Base-by-base conservation (phyloP, 2,797 vertebrate species). In the Silurus aristotelis region DNA sequence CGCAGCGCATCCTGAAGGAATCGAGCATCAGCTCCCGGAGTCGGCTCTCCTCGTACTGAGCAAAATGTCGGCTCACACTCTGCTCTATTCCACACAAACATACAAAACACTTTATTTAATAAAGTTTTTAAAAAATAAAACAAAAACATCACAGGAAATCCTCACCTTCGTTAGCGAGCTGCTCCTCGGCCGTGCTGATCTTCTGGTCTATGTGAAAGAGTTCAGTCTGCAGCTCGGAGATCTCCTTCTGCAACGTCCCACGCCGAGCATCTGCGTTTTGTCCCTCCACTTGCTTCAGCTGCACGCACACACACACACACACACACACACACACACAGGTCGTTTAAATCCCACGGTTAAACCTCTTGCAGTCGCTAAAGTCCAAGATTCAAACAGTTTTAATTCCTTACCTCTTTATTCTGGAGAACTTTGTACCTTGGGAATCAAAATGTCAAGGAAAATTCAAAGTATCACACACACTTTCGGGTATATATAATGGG, bases 401-500 rank as follows among this genome's bases (percentile, higher is more conserved):
- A 22, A n/a, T 15, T 38, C 22, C 85, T 87, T 76, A 96, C 95
- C 94, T 96, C 93, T 91, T 94, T 94, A 82, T 94, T 91, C 89
- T 95, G 93, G 87, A 95, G 89, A 55, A 91, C 87, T 90, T 94
- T 94, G 89, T 95, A 96, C 95, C 95, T 96, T 89, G 48, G 70
- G 85, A 66, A 89, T 76, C 12, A 89, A 8, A 64, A 48, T 3
- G 91, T 95, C 70, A 95, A 93, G 91, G 90, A 91, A 87, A 71
- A 80, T 7, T 25, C 22, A 17, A 38, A 4, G 38, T 38, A 38
- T 38, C 38, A 38, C 38, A 38, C 38, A 38, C 38, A 38, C 38
- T 38, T 38, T 38, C 5, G 38, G 2, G 2, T 38, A 38, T 38
- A 38, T 38, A 38, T 38, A 38, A 38, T 38, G 38, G 15, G 15